Evolutionary conservation across 2,113 vertebrate genomes (phyloP), one percentile per base, ranked within the genome.

Genomic region (Theristicus caerulescens): DNA sequence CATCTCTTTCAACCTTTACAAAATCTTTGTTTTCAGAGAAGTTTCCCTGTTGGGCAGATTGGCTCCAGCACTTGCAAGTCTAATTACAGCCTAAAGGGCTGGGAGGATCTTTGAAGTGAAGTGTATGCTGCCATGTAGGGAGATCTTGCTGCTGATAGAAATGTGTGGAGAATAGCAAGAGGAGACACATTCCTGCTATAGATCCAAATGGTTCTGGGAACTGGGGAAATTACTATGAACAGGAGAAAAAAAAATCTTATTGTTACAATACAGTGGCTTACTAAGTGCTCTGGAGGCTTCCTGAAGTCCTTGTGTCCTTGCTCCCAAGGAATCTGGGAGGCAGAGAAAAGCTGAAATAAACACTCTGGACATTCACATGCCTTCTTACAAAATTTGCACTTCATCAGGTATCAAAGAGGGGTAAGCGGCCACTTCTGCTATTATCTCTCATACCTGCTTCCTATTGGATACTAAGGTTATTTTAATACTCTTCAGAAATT

Each of bases 401-500:
- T 89, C 82, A 74, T 81, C 44, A 9, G n/a, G 34, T 93, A 80
- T 73, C 46, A 42, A 87, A 73, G 82, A 69, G 44, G 42, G 42
- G 70, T 82, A 88, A 93, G 66, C 70, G 89, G 66, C 51, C 84
- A 73, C 86, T 94, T 95, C 22, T 82, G 44, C 91, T 93, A 62
- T 82, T 95, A 89, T 91, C 88, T 91, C 46, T 91, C 46, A 19
- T 90, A 93, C 78, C 84, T 89, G 42, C 70, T 76, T 85, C n/a
- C 84, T 77, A 31, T 62, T 93, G 81, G 88, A 72, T 52, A 46
- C 80, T 74, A 69, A 84, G 31, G 9, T 88, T 94, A 71, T 81
- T 95, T 93, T 72, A 83, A 88, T n/a, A 26, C 83, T 90, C 72
- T 93, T 95, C 82, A 96, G 77, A 94, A 94, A 97, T 97, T 77